A percentile compares a stretch with the other conserved stretches of the same genome.
These are phyloP conservation scores for Gallinago solitaria DNA, from an alignment of 2,797 vertebrate genomes.

Conservation along the genomic window DNA sequence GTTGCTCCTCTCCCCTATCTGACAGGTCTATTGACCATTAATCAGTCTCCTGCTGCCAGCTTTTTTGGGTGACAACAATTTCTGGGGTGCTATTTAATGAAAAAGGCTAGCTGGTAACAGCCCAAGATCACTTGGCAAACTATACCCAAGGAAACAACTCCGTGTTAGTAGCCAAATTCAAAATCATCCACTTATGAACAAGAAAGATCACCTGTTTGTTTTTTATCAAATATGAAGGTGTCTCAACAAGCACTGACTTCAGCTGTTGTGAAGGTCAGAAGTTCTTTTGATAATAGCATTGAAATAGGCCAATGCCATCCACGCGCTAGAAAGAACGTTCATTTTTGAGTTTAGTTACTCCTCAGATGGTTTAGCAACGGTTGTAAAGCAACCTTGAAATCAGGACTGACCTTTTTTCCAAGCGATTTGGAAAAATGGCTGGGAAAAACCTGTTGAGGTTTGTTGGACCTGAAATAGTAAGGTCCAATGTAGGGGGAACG, in stretches of 20 bases:
- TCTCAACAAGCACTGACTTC: not conserved
- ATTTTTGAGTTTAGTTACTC: not conserved
- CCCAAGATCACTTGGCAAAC: not conserved
- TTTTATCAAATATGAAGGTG: not conserved
- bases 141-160: not conserved
- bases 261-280: not conserved
- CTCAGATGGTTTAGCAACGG: not conserved
- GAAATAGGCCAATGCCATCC: not conserved
- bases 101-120: not conserved
- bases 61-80: not conserved
- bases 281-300: not conserved
- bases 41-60: not conserved
- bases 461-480: not conserved
- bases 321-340: not conserved
- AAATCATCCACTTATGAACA: not conserved
- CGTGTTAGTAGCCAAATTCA: not conserved
- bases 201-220: not conserved
- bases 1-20: not conserved
- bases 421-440: too few species aligned
- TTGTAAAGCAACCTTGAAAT: not conserved
- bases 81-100: not conserved
- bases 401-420: not conserved
- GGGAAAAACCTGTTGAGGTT: too few species aligned
- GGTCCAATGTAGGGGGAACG: fast-evolving
- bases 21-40: not conserved